Base-by-base conservation (phyloP, 2,888 invertebrate species). In the Trissonchulus latispiculum region DNA sequence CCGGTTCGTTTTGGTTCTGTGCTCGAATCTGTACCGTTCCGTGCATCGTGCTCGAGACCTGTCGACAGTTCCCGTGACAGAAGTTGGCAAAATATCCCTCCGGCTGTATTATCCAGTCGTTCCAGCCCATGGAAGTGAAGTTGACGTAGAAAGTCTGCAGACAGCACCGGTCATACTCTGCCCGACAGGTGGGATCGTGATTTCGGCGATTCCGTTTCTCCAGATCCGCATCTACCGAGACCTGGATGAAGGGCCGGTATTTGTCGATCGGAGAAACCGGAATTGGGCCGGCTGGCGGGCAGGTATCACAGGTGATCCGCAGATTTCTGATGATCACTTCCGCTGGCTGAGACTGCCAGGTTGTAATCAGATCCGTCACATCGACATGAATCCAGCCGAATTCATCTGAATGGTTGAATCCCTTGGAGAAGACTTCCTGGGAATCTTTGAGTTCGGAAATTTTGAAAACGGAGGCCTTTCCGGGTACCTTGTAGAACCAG, bases 51-150 rank as follows among this genome's bases (percentile, higher is more conserved):
- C 48, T 48, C 48, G 48, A 48, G 23, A 48, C 36, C 18, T 28
- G 32, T 37, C 35, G 48, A 36, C 66, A 73, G 59, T 33, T 59
- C 67, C 33, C 36, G 18, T 37, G 64, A 36, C 94, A 94, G 85
- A 93, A 93, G 85, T 94, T 94, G 75, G 94, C 93, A 85, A 91
- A 91, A 86, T 94, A 94, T 79, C 93, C 93, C 81, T 89, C 88
- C 0, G 92, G 92, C 77, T 91, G 91, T 79, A 93, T 91, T 82
- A 93, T 92, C 93, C 93, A 93, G 86, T 93, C 92, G 85, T 93
- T 92, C 94, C 93, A 94, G 79, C 93, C 93, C 71, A 94, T 87
- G 80, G 91, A 90, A 82, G 90, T 90, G 86, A 94, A 94, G 84
- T 90, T 91, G 80, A 94, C 92, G 87, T 92, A 93, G 86, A 93